Evolutionary conservation across 2,797 vertebrate species (phyloP), one percentile per base, ranked within the genome.

Genomic region (Sebastolobus altivelis): DNA sequence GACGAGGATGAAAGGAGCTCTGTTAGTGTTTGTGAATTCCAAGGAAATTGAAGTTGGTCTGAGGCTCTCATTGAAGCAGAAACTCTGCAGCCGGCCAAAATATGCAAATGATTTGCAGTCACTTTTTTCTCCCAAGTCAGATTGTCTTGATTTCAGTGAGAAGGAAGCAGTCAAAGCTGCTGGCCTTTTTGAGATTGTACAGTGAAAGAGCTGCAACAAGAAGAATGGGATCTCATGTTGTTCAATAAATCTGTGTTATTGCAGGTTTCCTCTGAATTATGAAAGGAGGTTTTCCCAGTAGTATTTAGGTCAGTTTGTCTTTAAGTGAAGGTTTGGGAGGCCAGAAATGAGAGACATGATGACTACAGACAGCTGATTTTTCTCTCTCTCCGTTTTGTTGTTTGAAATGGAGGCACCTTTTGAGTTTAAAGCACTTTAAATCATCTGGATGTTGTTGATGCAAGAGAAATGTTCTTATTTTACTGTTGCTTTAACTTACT

Each of bases 11-110:
- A 83, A 75, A 82, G 67, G 74, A 37, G 33, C 52, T 84, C 76
- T 74, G 61, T 77, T 81, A 79, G 85, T 76, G 83, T 77, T 83
- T 77, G 60, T 72, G 55, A 90, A 83, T 87, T 88, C 79, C 71
- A 33, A 55, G 72, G 68, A 88, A 87, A 86, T 78, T 82, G 55
- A 88, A 87, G 59, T 74, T 77, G 35, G 75, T 88, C 35, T 54
- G 75, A 84, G 63, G 74, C 29, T 63, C 70, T 66, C 3, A 1
- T 18, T 46, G 43, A 49, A 49, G 46, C 18, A 16, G 46, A 49
- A 49, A 18, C 46, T 49, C 46, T 49, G 2, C 46, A 49, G 46
- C 8, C 18, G 8, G 46, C 18, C 46, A 80, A 80, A 88, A 80
- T 74, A 75, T 88, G 82, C 77, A 91, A 85, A 89, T 86, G 4